Evolutionary conservation across 2,888 invertebrate genomes (phyloP), one percentile per base, ranked within the genome.

Genomic region (Pecten maximus): DNA sequence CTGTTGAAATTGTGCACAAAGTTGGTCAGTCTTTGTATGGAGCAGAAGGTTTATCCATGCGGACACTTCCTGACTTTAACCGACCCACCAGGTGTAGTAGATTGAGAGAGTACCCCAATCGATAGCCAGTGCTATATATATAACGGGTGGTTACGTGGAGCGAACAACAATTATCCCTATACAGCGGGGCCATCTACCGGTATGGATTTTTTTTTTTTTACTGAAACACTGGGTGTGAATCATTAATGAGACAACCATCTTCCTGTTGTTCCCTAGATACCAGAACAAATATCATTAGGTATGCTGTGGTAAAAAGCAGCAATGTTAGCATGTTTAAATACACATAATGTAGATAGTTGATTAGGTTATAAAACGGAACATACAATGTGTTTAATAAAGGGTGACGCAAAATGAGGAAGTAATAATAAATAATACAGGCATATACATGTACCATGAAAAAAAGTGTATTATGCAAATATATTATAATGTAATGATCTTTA

Each of bases 221-320:
- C 28, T 74, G 74, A 74, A 74, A 74, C 74, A 74, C 28, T 74
- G 35, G 35, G 28, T 74, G 74, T 74, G 35, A 28, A 74, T 74
- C 74, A 74, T 74, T 74, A 28, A 74, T 74, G 74, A 74, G 28
- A 10, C 35, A 10, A 60, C 60, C 23, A 60, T 74, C 35, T 28
- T 35, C 4, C 74, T 28, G 74, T 35, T 35, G 74, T 74, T 74
- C 74, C 60, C 74, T 74, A 74, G 74, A 74, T 74, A 74, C 74
- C 35, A 16, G 2, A 74, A 16, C 74, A 74, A n/a, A 35, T 15
- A 35, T 28, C 23, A 8, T 10, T 10, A 28, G 12, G 74, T 74
- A 35, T 74, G 35, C 0, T 35, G 35, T 35, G 28, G 35, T 74
- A 74, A 28, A 74, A 74, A 74, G 35, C 19, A 23, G 16, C 2